Base-by-base conservation (phyloP, 1,140 invertebrate species). In the Pygmarrhopalites habei region DNA sequence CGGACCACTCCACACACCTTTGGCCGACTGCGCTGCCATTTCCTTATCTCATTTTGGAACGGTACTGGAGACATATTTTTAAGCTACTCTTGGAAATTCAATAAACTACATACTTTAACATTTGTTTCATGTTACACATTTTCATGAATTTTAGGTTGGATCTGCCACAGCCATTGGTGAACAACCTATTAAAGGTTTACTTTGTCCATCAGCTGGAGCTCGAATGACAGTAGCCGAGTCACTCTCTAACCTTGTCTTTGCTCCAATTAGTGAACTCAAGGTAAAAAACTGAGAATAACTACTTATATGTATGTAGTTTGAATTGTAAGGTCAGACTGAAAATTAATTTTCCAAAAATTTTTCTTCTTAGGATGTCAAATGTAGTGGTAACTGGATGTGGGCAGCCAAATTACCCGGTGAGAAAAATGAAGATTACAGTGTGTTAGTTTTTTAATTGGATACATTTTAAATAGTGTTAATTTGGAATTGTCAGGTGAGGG, bases 331-430 rank as follows among this genome's bases (percentile, higher is more conserved):
- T n/a, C n/a, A n/a, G n/a, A n/a, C n/a, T n/a, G n/a, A n/a, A n/a
- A n/a, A n/a, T n/a, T n/a, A n/a, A n/a, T n/a, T n/a, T n/a, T n/a
- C n/a, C n/a, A n/a, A n/a, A n/a, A n/a, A n/a, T n/a, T n/a, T 52
- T 52, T 52, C 28, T 3, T 68, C 66, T 14, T 67, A 84, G 74
- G 94, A 98, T 77, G 85, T 97, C 10, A 98, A 98, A 78, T 97
- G 94, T 73, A 95, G 91, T 64, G 95, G 90, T 2, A 98, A 98
- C 77, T 98, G 95, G 95, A 98, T 98, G 95, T 98, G 95, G 95
- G 85, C 94, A 2, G 94, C 94, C 7, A 98, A 98, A 79, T 79
- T 95, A 17, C 83, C 86, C 0, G n/a, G n/a, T n/a, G n/a, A n/a
- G n/a, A n/a, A n/a, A n/a, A n/a, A n/a, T n/a, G n/a, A n/a, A n/a